Evolutionary conservation across 2,888 invertebrate species (phyloP), one percentile per base, ranked within the genome.

Genomic region (Hydraecia micacea): DNA sequence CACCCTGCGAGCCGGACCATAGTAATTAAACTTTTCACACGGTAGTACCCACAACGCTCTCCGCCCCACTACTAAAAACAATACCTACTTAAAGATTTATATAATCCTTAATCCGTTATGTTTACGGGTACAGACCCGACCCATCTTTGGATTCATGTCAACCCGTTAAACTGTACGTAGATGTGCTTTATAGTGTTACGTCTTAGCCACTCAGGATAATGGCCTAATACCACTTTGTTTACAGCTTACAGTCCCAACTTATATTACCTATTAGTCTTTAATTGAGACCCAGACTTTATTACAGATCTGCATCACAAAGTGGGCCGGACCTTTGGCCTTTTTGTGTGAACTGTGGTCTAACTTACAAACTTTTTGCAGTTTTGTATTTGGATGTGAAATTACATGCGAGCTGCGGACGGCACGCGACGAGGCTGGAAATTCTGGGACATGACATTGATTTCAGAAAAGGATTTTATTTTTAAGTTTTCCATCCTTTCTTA

Each of bases 31-130:
- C 67, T 49, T 32, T 60, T 28, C 65, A 42, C 39, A 52, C 18
- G 36, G 11, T 11, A 58, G 28, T 69, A 62, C 39, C n/a, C 36
- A 21, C n/a, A 70, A n/a, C 18, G 18, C n/a, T 58, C 58, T 52
- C 13, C 46, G 36, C 28, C 36, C 46, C 39, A 73, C 66, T 79
- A 52, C 71, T 83, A 73, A 76, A 81, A 75, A 87, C 83, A 85
- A 85, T 83, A 79, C 73, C 83, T 80, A 77, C 81, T 86, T 81
- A 88, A 89, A 87, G 66, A 89, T 88, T 86, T 88, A 88, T 88
- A 88, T 83, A 86, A 85, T 86, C 86, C 84, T 74, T 87, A 84
- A 88, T 87, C 85, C 77, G 79, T 89, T 89, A 88, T 83, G 81
- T 80, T 75, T 86, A 84, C 76, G 76, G 67, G 75, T 67, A 78